phyloP scores from a whole-genome alignment of 2,888 invertebrate species.

The Calameuta pallipes region DNA sequence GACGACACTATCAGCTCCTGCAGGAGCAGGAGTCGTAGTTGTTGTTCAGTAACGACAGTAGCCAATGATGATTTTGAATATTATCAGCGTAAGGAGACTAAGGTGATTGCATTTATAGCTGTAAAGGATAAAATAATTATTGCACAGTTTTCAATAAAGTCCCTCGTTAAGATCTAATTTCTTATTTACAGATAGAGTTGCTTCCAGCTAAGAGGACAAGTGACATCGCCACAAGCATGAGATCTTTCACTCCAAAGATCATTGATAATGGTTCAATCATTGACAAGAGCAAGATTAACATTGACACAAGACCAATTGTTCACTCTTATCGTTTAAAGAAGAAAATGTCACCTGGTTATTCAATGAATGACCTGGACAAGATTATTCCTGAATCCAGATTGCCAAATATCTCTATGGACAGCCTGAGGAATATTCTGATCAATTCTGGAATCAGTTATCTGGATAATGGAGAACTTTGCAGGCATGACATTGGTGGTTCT shows the following conservation, averaged over 20 bases:
- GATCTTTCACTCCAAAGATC: constrained; percentile 59
- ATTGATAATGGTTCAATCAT: constrained; percentile 46
- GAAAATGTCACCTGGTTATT: constrained; percentile 56
- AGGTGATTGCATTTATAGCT: constrained; percentile 38
- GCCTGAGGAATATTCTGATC: constrained; percentile 59
- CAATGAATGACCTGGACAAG: constrained; percentile 65
- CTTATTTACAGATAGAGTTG: constrained; percentile 47
- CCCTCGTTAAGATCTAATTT: not conserved
- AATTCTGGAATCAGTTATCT: constrained; percentile 60
- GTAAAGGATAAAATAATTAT: not conserved
- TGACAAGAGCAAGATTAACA: constrained; percentile 20
- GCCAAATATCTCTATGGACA: constrained; percentile 57
- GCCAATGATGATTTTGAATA: constrained; percentile 76
- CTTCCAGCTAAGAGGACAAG: constrained; percentile 43
- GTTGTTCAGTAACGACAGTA: constrained; percentile 73
- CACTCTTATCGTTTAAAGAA: constrained; percentile 55
- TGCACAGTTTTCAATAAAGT: not conserved
- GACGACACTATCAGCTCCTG: constrained; percentile 64
- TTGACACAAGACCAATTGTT: constrained; percentile 50
- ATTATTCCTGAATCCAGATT: constrained; percentile 35
- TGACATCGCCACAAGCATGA: constrained; percentile 54
- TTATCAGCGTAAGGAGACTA: constrained; percentile 66
- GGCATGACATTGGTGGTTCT: constrained; percentile 66
- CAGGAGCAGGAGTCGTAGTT: constrained; percentile 67
- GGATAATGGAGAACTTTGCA: constrained; percentile 63